Evolutionary conservation across 2,113 vertebrate species (phyloP).

Genomic region (mouse (Mus musculus)): DNA sequence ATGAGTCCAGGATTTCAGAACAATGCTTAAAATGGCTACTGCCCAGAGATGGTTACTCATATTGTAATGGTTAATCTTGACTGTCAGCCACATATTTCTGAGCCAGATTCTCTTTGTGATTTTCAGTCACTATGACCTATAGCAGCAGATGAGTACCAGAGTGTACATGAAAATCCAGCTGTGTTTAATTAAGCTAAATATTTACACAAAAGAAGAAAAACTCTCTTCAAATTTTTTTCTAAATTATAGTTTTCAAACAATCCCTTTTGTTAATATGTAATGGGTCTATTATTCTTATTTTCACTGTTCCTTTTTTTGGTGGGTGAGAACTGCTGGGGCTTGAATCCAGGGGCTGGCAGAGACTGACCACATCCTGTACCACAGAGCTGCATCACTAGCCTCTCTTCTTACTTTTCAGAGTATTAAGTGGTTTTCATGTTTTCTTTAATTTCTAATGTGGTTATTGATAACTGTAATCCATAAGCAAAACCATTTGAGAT

Average conservation of each 20-base stretch:
- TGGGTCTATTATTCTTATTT: neutral
- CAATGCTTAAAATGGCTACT: neutral
- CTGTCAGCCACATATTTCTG: neutral
- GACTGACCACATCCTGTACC: neutral
- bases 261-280: constrained; percentile 1
- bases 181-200: constrained; percentile 9
- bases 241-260: constrained; percentile 11
- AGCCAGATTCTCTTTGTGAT: neutral
- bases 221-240: neutral
- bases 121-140: neutral
- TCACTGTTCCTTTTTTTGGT: too few relatives aligned
- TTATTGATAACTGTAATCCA: constrained; percentile 21
- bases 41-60: neutral
- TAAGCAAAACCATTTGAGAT: neutral
- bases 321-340: neutral
- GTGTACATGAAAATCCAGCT: neutral
- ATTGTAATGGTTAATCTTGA: neutral
- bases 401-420: constrained; percentile 46
- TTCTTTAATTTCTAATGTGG: constrained; percentile 23
- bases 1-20: neutral
- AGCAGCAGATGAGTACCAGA: neutral
- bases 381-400: too few relatives aligned
- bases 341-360: neutral
- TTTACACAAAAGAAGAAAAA: neutral
- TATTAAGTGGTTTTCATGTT: neutral